Percentiles rank a stretch among this genome's conserved stretches.
These are phyloP conservation scores for Opisthograptis luteolata DNA, from an alignment of 2,888 invertebrate genomes.

Conservation along the genomic window DNA sequence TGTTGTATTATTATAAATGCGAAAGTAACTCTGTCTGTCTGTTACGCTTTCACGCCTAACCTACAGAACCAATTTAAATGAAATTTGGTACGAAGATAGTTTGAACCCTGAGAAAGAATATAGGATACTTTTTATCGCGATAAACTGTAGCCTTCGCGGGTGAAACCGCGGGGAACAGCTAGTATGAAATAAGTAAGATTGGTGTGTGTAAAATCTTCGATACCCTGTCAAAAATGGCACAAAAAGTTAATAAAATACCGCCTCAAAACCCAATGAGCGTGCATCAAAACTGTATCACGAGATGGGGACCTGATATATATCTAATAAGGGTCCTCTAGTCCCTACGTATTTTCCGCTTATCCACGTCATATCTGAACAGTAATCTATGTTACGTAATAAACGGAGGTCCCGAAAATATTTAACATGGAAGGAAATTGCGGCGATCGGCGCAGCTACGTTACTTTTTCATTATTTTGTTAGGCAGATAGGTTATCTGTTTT, in stretches of 20 bases:
- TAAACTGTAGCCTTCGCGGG: no score
- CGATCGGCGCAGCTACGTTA: slow-evolving; percentile 26
- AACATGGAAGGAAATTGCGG: slow-evolving; percentile 32
- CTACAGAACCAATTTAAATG: no score
- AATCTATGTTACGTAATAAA: slow-evolving; percentile 39
- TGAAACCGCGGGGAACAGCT: no score
- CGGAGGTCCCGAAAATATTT: slow-evolving; percentile 32
- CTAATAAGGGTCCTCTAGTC: slow-evolving; percentile 36
- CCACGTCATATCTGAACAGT: slow-evolving; percentile 39
- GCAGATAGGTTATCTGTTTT: slow-evolving; percentile 11
- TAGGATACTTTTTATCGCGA: no score
- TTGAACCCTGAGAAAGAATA: no score
- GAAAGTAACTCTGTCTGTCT: no score
- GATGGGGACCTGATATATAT: slow-evolving; percentile 31
- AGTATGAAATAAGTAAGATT: no score
- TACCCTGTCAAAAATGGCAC: background rate
- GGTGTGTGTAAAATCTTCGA: background rate
- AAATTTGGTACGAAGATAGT: no score
- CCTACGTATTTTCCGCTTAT: slow-evolving; percentile 38
- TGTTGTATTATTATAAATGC: no score
- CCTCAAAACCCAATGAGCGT: slow-evolving; percentile 3
- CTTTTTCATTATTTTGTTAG: slow-evolving; percentile 27
- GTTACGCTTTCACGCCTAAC: no score
- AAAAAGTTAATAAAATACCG: slow-evolving; percentile 9
- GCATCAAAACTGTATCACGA: slow-evolving; percentile 7